Base-by-base conservation (phyloP, 2,113 vertebrate species). In the Kryptolebias marmoratus region DNA sequence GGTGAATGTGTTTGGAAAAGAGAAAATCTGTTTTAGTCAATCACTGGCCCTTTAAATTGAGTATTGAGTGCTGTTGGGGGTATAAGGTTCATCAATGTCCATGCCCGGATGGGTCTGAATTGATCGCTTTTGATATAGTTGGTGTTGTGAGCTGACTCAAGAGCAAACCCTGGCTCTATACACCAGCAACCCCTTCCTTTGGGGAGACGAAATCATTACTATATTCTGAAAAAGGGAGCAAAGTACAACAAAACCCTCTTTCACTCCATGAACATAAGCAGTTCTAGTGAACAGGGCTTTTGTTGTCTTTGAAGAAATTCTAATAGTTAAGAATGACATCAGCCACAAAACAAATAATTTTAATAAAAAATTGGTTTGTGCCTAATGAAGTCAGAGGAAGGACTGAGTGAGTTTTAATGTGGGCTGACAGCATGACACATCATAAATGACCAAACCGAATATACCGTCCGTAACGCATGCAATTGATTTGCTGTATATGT, bases 1-100 rank as follows among this genome's bases (percentile, higher is more conserved):
- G 73, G 75, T 66, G 60, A 59, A 36, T 88, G 71, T 45, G 78
- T 74, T 73, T 64, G 59, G 47, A 79, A 71, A 88, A 82, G 84
- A 88, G 83, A 78, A 83, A 88, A 87, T 92, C 88, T 75, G 88
- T 92, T 92, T 89, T 66, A 84, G 86, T 89, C 81, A 87, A 79
- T 87, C 85, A 75, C 84, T 90, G 88, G 88, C 78, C 88, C 90
- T 91, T 93, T 85, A 89, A 92, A 92, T 90, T 91, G 86, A 85
- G 89, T 90, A 89, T 88, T 91, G 90, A 90, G 87, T 85, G 81
- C 77, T 65, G 77, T 85, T 79, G 81, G 88, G 63, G 83, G 81
- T 75, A 84, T 80, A 74, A 90, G 92, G 88, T 92, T 87, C 88
- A 80, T 90, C 87, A 88, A 88, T 89, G 91, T 89, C 91, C 85